These are phyloP conservation scores for Motacilla alba DNA, from an alignment of 2,113 vertebrate species.

Conservation along the genomic window DNA sequence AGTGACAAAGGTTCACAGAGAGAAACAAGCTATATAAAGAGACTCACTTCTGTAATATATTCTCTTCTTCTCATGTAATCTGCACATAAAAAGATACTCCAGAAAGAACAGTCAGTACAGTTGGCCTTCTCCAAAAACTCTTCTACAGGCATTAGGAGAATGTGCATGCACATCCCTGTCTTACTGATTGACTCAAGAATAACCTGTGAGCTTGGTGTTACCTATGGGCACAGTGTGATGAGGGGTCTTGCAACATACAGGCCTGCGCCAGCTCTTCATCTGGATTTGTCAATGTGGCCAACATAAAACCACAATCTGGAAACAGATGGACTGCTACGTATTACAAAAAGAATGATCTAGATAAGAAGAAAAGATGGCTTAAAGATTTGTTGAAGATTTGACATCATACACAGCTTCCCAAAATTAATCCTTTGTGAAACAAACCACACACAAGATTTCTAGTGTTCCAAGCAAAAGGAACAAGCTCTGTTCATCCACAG, in stretches of 20 bases:
- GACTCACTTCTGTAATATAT: neutral
- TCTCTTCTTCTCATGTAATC: neutral
- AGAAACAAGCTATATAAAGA: neutral
- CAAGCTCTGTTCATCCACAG: neutral
- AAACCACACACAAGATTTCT: neutral
- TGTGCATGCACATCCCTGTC: neutral
- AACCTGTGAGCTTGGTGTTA: neutral
- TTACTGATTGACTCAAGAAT: neutral
- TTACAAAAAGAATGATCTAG: neutral
- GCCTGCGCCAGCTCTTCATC: neutral
- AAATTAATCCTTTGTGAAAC: neutral
- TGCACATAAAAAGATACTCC: neutral
- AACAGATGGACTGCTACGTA: neutral
- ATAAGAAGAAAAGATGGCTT: neutral
- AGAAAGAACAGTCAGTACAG: neutral
- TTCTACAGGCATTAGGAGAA: neutral
- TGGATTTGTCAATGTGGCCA: accelerated
- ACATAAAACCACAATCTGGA: neutral
- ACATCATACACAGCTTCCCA: neutral
- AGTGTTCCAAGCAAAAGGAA: neutral
- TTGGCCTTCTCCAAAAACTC: neutral
- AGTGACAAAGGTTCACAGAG: neutral
- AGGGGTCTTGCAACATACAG: neutral
- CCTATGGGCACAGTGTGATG: accelerated
- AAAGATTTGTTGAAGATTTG: neutral